These are phyloP conservation scores for Alouatta palliata DNA, from an alignment of 2,113 vertebrate species.

Conservation along the genomic window DNA sequence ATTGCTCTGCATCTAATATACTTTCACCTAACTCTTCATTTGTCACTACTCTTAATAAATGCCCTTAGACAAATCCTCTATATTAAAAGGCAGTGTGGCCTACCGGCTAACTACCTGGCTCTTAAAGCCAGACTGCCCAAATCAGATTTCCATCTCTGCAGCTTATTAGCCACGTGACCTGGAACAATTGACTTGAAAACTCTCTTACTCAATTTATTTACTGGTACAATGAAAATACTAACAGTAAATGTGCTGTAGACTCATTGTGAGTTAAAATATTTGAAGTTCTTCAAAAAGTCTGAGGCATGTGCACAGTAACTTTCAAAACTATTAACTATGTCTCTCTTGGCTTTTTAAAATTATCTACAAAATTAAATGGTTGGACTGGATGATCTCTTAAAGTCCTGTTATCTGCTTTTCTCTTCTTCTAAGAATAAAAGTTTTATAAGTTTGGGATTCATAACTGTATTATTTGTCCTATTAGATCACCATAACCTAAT, in stretches of 20 bases:
- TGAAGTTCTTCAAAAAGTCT: neutral
- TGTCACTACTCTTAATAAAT: neutral
- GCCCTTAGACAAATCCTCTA: neutral
- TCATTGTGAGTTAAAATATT: neutral
- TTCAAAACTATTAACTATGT: neutral
- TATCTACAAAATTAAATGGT: constrained; percentile 1
- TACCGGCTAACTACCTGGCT: neutral
- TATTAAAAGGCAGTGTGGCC: neutral
- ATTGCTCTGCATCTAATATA: neutral
- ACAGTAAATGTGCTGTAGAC: neutral
- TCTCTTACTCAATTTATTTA: neutral
- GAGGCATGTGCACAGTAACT: neutral
- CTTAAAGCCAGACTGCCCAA: neutral
- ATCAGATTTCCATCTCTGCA: neutral
- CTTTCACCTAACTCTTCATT: neutral
- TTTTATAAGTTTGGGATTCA: neutral
- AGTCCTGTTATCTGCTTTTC: neutral
- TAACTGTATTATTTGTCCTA: neutral
- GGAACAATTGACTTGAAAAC: neutral
- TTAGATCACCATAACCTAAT: neutral
- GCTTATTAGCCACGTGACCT: neutral
- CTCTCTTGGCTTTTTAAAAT: neutral
- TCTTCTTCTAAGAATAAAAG: neutral
- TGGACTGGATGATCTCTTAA: neutral
- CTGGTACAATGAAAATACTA: neutral